Conservation (phyloP, 2,797 vertebrate species). For the Rhabdophis nuchalis region DNA sequence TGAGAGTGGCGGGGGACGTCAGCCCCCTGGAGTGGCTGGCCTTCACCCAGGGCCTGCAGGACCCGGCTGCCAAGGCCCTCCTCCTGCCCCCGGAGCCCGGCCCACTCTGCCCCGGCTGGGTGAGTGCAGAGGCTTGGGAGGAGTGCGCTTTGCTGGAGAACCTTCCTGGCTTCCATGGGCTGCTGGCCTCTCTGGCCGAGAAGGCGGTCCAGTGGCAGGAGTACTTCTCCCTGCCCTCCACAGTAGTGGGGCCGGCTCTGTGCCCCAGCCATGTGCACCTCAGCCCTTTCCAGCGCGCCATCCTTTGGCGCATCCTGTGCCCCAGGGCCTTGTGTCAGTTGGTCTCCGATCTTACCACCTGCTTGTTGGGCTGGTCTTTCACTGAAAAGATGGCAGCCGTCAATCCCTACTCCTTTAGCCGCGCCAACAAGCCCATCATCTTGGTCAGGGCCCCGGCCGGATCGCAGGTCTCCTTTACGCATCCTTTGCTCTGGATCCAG, state of each 20-base stretch:
- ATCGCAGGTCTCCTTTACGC: constrained; percentile 44
- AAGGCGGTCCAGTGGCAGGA: constrained; percentile 74
- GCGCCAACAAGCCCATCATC: constrained; percentile 70
- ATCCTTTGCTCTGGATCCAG: constrained; percentile 73
- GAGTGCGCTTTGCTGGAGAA: constrained; percentile 73
- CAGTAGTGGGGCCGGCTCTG: constrained; percentile 70
- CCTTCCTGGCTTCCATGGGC: constrained; percentile 73
- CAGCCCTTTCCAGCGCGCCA: constrained; percentile 75
- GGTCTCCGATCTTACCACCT: constrained; percentile 68
- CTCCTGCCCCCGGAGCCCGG: background rate
- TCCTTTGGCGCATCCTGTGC: constrained; percentile 80
- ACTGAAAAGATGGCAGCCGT: constrained; percentile 43
- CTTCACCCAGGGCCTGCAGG: constrained; percentile 73
- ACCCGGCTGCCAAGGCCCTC: constrained; percentile 26
- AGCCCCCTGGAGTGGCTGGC: constrained; percentile 71
- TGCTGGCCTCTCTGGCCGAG: constrained; percentile 71
- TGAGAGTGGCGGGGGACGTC: constrained; percentile 55
- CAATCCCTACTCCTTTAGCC: constrained; percentile 55
- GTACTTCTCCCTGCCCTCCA: constrained; percentile 74
- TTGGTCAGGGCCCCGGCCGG: constrained; percentile 65
- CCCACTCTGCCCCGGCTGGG: constrained; percentile 72
- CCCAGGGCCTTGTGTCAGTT: constrained; percentile 67
- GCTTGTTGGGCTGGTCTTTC: constrained; percentile 60
- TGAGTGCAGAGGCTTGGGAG: constrained; percentile 60
- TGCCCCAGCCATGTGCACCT: constrained; percentile 73